Percentiles rank a stretch among this genome's conserved stretches.
Conservation (phyloP, 2,113 vertebrate species). For the Xyliphius kryptos region DNA sequence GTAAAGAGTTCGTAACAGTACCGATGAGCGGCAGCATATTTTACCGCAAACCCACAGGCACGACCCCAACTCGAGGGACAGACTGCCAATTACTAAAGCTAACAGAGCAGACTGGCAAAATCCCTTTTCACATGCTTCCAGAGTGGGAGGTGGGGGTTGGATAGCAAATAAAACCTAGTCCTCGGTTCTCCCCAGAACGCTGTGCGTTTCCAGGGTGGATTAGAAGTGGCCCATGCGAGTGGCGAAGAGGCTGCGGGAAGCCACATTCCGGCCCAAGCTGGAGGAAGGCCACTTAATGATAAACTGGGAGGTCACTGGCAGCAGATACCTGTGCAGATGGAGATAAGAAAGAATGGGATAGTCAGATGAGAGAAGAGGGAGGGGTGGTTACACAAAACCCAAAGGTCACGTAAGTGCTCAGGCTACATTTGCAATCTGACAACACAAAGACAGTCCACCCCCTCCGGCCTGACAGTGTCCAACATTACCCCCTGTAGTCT, state of each 20-base stretch:
- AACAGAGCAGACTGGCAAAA: constrained; percentile 24
- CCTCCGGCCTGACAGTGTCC: constrained; percentile 13
- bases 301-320: constrained; percentile 87
- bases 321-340: constrained; percentile 82
- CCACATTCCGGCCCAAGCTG: constrained; percentile 69
- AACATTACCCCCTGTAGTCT: not conserved
- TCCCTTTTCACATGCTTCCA: constrained; percentile 23
- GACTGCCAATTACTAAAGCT: constrained; percentile 18
- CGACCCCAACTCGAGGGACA: constrained; percentile 18
- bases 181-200: constrained; percentile 11
- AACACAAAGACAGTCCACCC: not conserved
- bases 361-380: constrained; percentile 45
- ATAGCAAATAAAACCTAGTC: constrained; percentile 2
- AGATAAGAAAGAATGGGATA: constrained; percentile 50
- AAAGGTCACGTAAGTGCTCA: constrained; percentile 51
- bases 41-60: constrained; percentile 54
- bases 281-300: constrained; percentile 82
- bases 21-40: constrained; percentile 53
- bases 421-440: constrained; percentile 47
- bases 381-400: constrained; percentile 29
- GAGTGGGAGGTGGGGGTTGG: constrained; percentile 8
- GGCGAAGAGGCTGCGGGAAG: constrained; percentile 78
- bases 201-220: constrained; percentile 39
- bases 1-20: constrained; percentile 60
- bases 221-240: constrained; percentile 83